Evolutionary conservation across 2,797 vertebrate species (phyloP), one percentile per base, ranked within the genome.

Genomic region (Sebastolobus alascanus): DNA sequence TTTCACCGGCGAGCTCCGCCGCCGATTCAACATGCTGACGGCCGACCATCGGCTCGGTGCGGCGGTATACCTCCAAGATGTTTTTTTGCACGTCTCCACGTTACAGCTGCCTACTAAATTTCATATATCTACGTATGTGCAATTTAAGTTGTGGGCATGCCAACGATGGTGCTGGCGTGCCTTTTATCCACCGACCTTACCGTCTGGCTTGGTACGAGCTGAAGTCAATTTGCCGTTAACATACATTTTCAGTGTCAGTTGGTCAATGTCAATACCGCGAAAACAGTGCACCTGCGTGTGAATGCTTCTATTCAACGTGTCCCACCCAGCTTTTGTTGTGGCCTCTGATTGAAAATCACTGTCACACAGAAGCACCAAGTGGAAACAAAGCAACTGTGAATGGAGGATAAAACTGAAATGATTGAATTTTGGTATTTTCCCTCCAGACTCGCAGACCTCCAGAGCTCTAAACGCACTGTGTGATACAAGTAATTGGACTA

Each of bases 401-500:
- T 79, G 22, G 40, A 86, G 81, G 80, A 88, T 87, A 76, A 85
- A 89, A 87, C 65, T 68, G 84, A 83, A 85, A 84, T 90, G 80
- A 94, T 82, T 90, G 85, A 91, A 91, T 89, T 89, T 85, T 7
- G 1, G 78, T 69, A 86, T 93, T 91, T 89, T 73, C 67, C 58
- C 52, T 65, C 74, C 78, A 87, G 79, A 77, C 73, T 64, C 2
- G 1, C 72, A 84, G 72, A 86, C 75, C 84, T 81, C 79, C 73
- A 56, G 75, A 89, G 73, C 77, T 76, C 79, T 76, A 75, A 90
- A 87, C 35, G 43, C 83, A 60, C 81, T 14, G 79, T 73, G 71
- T 86, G 74, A 87, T 82, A 79, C 70, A 82, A 86, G 73, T 89
- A 92, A 94, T 94, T 93, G 89, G 86, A 77, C 82, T 71, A 66